Percentiles rank a stretch among this genome's conserved stretches.
These are phyloP conservation scores for Macrosoma leucophasiata DNA, from an alignment of 2,888 invertebrate species.

Conservation along the genomic window DNA sequence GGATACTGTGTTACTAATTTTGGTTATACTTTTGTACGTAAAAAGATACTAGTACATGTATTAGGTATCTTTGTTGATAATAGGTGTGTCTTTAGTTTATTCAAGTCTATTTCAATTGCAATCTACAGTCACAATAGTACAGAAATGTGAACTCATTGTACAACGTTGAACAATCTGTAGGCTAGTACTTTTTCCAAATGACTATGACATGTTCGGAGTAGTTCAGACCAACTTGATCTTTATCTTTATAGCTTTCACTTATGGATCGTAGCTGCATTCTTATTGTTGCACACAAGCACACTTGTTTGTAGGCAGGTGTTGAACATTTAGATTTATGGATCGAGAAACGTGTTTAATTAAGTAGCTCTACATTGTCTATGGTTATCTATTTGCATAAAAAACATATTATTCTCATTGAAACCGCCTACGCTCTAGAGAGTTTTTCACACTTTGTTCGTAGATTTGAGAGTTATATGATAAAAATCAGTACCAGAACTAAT, in stretches of 20 bases:
- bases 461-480: constrained; percentile 16
- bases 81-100: no score
- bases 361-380: constrained; percentile 53
- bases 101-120: no score
- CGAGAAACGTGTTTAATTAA: constrained; percentile 66
- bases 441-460: constrained; percentile 21
- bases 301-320: constrained; percentile 36
- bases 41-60: no score
- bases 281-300: constrained; percentile 20
- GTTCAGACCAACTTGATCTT: constrained; percentile 31
- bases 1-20: no score
- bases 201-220: constrained; percentile 27
- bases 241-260: constrained; percentile 48
- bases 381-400: constrained; percentile 41
- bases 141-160: no score
- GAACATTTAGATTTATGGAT: constrained; percentile 64
- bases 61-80: no score
- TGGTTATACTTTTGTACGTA: no score
- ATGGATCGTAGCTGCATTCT: constrained; percentile 33
- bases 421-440: constrained; percentile 13
- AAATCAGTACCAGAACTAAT: no score
- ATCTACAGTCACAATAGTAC: no score
- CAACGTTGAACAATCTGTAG: no score
- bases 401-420: constrained; percentile 41
- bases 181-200: constrained; percentile 12